Evolutionary conservation across 2,888 invertebrate species (phyloP).

Genomic region (Nebria brevicollis): DNA sequence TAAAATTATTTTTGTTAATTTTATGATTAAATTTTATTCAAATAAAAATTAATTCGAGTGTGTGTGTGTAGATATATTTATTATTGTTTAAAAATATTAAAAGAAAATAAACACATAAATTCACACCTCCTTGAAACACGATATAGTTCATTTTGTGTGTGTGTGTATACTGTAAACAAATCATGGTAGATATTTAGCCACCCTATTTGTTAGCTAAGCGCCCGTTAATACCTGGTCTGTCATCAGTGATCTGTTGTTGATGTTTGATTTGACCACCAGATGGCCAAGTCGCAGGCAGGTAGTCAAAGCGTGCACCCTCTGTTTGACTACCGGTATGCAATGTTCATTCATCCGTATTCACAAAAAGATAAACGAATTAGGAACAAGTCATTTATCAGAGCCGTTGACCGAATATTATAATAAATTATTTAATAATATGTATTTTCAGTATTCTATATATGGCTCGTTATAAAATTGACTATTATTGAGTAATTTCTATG

Average conservation of each 20-base stretch:
- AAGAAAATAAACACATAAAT: conserved; percentile 4
- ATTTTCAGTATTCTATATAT: no score
- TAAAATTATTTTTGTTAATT: no score
- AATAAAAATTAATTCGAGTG: no score
- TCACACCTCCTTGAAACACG: background rate
- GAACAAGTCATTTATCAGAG: background rate
- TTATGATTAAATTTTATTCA: no score
- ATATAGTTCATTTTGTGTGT: background rate
- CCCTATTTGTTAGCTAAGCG: conserved; percentile 26
- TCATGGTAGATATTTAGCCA: conserved; percentile 12
- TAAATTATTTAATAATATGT: no score
- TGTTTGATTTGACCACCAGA: conserved; percentile 25
- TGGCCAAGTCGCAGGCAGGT: conserved; percentile 3
- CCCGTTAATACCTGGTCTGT: conserved; percentile 17
- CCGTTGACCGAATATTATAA: background rate
- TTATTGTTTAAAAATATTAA: background rate
- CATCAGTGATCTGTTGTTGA: conserved; percentile 6
- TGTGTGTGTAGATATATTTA: background rate
- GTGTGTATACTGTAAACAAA: conserved; percentile 8
- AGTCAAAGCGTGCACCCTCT: conserved; percentile 6
- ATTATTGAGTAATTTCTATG: no score
- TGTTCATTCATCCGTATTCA: conserved; percentile 18
- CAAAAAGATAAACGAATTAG: conserved; percentile 14
- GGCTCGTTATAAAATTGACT: no score
- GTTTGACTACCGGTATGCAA: conserved; percentile 1